Evolutionary conservation across 1,140 invertebrate species (phyloP).

Genomic region (Colletes latitarsis): DNA sequence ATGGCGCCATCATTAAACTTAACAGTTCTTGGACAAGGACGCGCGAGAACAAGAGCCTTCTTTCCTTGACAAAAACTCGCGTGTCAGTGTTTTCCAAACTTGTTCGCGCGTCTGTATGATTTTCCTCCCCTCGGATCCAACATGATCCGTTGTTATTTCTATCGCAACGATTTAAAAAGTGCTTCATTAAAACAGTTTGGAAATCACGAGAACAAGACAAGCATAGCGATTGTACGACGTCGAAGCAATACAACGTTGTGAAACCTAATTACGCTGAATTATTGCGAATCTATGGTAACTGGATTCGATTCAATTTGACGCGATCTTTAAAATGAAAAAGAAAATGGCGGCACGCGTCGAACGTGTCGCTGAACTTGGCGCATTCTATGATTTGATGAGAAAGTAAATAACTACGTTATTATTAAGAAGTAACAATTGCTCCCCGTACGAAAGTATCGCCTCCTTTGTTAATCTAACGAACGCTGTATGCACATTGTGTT

Average conservation of each 20-base stretch:
- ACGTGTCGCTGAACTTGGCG: slow-evolving; percentile 18
- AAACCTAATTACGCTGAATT: slow-evolving; percentile 14
- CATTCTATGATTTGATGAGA: slow-evolving; percentile 48
- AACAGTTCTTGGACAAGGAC: background rate
- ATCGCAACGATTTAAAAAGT: background rate
- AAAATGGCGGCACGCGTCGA: background rate
- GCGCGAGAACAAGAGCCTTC: background rate
- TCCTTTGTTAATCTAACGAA: slow-evolving; percentile 61
- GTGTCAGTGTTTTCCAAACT: slow-evolving; percentile 7
- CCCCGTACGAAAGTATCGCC: slow-evolving; percentile 55
- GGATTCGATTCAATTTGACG: slow-evolving; percentile 46
- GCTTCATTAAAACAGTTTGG: background rate
- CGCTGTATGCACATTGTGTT: slow-evolving; percentile 63
- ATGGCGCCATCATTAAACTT: too few relatives aligned
- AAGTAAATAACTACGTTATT: slow-evolving; percentile 48
- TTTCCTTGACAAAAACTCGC: background rate
- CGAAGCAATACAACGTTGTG: slow-evolving; percentile 37
- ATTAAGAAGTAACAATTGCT: slow-evolving; percentile 47
- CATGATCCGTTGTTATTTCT: background rate
- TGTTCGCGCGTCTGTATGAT: background rate
- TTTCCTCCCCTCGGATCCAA: background rate
- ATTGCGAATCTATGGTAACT: slow-evolving; percentile 9
- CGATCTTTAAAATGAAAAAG: slow-evolving; percentile 43
- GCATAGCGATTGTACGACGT: slow-evolving; percentile 25
- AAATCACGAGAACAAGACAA: slow-evolving; percentile 12